These are phyloP conservation scores for Bufotes viridis DNA, from an alignment of 2,797 vertebrate genomes.

Conservation along the genomic window DNA sequence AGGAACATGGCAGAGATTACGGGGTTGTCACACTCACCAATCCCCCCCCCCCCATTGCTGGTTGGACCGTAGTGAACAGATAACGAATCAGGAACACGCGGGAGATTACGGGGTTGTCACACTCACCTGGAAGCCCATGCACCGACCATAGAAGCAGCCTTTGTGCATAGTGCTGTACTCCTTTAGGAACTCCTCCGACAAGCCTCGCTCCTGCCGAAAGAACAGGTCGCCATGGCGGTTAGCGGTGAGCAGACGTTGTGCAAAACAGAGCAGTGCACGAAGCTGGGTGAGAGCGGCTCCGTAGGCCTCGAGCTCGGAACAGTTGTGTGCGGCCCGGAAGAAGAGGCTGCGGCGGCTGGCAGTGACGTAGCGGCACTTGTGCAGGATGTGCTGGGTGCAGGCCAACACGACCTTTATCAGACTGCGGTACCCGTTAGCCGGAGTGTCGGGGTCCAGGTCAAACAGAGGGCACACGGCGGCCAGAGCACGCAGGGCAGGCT, in stretches of 20 bases:
- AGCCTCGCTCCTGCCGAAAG: constrained; percentile 81
- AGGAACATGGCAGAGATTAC: too few species aligned
- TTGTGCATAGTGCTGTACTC: constrained; percentile 91
- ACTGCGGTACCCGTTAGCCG: constrained; percentile 91
- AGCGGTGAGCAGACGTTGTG: constrained; percentile 84
- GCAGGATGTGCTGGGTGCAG: constrained; percentile 89
- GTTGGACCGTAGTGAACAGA: too few species aligned
- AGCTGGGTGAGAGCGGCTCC: constrained; percentile 89
- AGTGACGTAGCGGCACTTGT: constrained; percentile 87
- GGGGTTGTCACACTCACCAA: too few species aligned
- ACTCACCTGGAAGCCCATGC: constrained; percentile 91
- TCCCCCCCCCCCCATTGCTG: too few species aligned
- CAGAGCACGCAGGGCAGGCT: constrained; percentile 80
- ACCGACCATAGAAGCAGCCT: constrained; percentile 93
- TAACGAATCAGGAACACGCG: too few species aligned
- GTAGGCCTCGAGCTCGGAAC: constrained; percentile 89
- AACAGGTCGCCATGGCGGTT: constrained; percentile 86
- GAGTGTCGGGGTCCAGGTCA: constrained; percentile 88
- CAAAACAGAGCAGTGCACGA: constrained; percentile 86
- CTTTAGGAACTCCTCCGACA: constrained; percentile 82
- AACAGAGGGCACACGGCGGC: constrained; percentile 84
- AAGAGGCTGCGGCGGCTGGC: constrained; percentile 88
- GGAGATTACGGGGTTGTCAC: too few species aligned
- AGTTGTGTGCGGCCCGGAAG: constrained; percentile 86
- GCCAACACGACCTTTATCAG: constrained; percentile 87